Base-by-base conservation (phyloP, 2,888 invertebrate genomes). In the Papilio elwesi region DNA sequence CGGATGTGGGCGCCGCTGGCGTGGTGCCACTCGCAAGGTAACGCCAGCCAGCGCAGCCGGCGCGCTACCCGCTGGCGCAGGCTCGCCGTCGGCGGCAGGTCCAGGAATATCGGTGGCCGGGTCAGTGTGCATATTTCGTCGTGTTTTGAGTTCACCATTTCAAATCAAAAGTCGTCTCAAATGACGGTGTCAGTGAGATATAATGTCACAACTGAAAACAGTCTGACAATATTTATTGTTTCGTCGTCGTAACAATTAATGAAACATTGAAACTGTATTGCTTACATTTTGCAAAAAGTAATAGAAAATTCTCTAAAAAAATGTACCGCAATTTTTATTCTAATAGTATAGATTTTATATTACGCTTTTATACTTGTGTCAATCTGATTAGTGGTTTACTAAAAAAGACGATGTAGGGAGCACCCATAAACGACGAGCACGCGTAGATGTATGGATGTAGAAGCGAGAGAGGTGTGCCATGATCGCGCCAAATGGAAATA, bases 51-150 rank as follows among this genome's bases (percentile, higher is more conserved):
- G 9, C 81, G 78, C 9, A 83, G 57, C 63, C 70, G 74, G 75
- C 76, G 78, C 10, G 80, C 53, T 74, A 81, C 65, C 2, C 59
- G 68, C 9, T 75, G 75, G 15, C 74, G 78, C 57, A 74, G 78
- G 2, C 78, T 79, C 0, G 83, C 83, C 0, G 85, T 87, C 9
- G 89, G 89, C 0, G 85, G 82, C 49, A 82, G 67, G 49, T 83
- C 79, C 15, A 76, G 69, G 55, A 80, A 82, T 0, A 74, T 47
- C 0, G 83, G 80, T 4, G 78, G 75, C 13, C 78, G 69, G 8
- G 81, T 68, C 10, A 89, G 73, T 80, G 85, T 85, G 73, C 89
- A 90, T 13, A 82, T 83, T 69, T 87, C 87, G 49, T 82, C 83
- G 6, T 78, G 72, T 52, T 73, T 74, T 36, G 70, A 71, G n/a